Evolutionary conservation across 2,888 invertebrate species (phyloP).

Genomic region (Drosophila cracens): DNA sequence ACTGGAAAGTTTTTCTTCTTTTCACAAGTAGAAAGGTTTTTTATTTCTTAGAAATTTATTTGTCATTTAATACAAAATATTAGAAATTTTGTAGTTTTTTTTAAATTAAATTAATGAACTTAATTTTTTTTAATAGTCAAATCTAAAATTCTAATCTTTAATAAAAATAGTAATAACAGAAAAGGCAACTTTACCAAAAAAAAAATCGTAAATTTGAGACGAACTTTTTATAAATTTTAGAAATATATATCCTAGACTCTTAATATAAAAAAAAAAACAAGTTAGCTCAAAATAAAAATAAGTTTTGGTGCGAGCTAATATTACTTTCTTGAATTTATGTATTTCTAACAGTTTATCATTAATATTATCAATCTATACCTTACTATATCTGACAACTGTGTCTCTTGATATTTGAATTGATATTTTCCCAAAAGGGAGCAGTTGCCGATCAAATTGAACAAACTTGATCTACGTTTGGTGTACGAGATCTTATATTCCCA

Average conservation of each 20-base stretch:
- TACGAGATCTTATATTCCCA: not conserved
- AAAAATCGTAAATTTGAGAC: not conserved
- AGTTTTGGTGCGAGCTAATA: not conserved
- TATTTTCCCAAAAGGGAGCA: not conserved
- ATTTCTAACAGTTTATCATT: not conserved
- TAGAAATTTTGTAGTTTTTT: not conserved
- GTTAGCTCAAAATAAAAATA: not conserved
- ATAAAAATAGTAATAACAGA: constrained; percentile 11
- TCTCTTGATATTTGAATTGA: not conserved
- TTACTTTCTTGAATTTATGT: not conserved
- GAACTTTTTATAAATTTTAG: not conserved
- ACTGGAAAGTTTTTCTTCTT: not conserved
- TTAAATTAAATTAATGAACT: not conserved
- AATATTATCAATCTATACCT: not conserved
- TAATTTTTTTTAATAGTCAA: not conserved
- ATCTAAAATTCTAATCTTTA: not conserved
- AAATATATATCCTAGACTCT: not conserved
- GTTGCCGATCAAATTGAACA: not conserved
- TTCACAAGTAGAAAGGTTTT: not conserved
- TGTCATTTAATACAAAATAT: not conserved
- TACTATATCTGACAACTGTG: not conserved
- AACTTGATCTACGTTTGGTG: not conserved
- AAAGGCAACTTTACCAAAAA: constrained; percentile 9
- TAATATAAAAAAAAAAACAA: not conserved
- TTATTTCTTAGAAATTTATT: not conserved